These are phyloP conservation scores for Planococcus citri DNA, from an alignment of 1,140 invertebrate genomes.

Conservation along the genomic window DNA sequence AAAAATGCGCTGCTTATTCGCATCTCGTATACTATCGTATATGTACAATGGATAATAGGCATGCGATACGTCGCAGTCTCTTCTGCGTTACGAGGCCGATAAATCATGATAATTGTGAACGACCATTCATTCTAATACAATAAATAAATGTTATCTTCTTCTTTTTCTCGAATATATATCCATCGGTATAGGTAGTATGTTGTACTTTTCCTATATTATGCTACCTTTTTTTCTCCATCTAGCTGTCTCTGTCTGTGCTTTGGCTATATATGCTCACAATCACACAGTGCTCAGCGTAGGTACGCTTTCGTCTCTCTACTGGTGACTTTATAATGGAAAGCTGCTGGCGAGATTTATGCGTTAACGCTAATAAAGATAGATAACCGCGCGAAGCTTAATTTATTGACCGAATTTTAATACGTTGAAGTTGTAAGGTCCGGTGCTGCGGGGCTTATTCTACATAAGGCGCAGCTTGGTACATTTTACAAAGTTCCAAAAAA, in stretches of 20 bases:
- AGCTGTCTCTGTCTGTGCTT: too few relatives aligned
- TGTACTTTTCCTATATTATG: background rate
- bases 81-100: background rate
- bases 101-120: conserved; percentile 4
- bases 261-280: too few relatives aligned
- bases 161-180: too few relatives aligned
- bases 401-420: conserved; percentile 3
- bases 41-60: background rate
- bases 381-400: background rate
- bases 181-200: too few relatives aligned
- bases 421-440: background rate
- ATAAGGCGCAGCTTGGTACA: too few relatives aligned
- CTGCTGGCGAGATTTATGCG: conserved; percentile 1
- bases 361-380: conserved; percentile 7
- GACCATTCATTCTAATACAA: conserved; percentile 1
- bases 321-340: background rate
- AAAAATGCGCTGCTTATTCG: conserved; percentile 7
- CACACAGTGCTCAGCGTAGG: too few relatives aligned
- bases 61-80: background rate
- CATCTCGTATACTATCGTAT: background rate
- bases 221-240: background rate
- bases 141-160: background rate
- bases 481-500: too few relatives aligned
- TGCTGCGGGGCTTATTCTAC: too few relatives aligned
- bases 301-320: background rate